These are phyloP conservation scores for Xanthorhoe spadicearia DNA, from an alignment of 2,888 invertebrate genomes.

Conservation along the genomic window DNA sequence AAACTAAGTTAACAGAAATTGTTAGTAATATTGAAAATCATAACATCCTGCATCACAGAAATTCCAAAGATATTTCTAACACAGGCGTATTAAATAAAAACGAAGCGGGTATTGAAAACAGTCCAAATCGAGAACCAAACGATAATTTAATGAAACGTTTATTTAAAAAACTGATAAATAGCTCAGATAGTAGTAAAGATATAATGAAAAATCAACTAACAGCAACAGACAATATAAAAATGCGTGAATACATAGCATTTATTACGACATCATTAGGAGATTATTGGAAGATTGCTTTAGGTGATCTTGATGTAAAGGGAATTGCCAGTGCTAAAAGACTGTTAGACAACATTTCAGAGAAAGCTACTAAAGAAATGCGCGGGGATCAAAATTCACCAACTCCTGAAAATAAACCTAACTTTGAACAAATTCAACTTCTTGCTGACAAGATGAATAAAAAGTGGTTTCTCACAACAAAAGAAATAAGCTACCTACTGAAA, in stretches of 20 bases:
- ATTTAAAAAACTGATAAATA: not conserved
- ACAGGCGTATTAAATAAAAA: too few species aligned
- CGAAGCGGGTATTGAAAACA: not conserved
- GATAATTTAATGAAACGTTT: not conserved
- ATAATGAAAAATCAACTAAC: not conserved
- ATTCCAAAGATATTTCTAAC: not conserved
- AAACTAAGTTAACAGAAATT: not conserved
- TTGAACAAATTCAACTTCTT: slow-evolving; percentile 2
- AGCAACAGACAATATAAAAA: not conserved
- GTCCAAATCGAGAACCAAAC: not conserved
- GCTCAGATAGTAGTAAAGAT: not conserved
- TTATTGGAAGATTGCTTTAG: slow-evolving; percentile 2
- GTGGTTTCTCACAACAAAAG: slow-evolving; percentile 8
- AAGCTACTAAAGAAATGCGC: not conserved
- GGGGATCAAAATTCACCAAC: not conserved
- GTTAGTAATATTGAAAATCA: not conserved
- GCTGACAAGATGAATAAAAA: slow-evolving; percentile 14
- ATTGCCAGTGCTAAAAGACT: slow-evolving; percentile 1
- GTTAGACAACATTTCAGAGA: not conserved
- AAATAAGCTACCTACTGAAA: slow-evolving; percentile 10
- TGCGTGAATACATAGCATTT: not conserved
- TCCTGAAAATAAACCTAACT: not conserved
- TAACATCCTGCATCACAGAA: not conserved
- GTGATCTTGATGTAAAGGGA: slow-evolving; percentile 1
- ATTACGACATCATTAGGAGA: not conserved